phyloP scores from a whole-genome alignment of 2,797 vertebrate genomes.

The Sarcoramphus papa region DNA sequence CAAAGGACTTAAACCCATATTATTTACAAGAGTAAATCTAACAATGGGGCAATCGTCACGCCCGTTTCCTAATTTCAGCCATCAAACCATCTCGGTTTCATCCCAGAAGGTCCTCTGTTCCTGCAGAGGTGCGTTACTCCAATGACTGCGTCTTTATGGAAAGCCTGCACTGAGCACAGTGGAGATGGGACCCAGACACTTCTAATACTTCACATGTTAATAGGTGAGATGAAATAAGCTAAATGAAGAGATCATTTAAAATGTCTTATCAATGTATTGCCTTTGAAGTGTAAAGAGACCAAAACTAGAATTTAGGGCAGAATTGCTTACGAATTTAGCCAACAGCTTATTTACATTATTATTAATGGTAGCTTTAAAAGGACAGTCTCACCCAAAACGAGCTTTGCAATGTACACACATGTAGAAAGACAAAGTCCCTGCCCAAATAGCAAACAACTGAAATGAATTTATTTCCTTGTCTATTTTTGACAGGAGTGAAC shows the following conservation, averaged over 20 bases:
- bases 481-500: background rate
- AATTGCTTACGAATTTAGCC: background rate
- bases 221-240: background rate
- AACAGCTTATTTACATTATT: background rate
- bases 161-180: background rate
- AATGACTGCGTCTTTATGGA: fast-evolving
- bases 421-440: background rate
- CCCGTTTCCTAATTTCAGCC: background rate
- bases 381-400: background rate
- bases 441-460: background rate
- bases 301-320: background rate
- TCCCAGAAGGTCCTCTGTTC: background rate
- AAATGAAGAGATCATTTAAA: background rate
- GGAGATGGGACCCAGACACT: background rate
- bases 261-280: background rate
- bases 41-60: background rate
- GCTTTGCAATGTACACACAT: background rate
- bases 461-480: background rate
- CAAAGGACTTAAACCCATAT: fast-evolving
- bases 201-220: background rate
- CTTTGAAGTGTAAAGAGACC: background rate
- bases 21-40: background rate
- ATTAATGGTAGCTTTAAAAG: background rate
- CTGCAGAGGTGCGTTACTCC: background rate
- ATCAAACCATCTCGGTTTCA: background rate